These are phyloP conservation scores for Aphelenchoides bicaudatus DNA, from an alignment of 2,888 invertebrate genomes.

Conservation along the genomic window DNA sequence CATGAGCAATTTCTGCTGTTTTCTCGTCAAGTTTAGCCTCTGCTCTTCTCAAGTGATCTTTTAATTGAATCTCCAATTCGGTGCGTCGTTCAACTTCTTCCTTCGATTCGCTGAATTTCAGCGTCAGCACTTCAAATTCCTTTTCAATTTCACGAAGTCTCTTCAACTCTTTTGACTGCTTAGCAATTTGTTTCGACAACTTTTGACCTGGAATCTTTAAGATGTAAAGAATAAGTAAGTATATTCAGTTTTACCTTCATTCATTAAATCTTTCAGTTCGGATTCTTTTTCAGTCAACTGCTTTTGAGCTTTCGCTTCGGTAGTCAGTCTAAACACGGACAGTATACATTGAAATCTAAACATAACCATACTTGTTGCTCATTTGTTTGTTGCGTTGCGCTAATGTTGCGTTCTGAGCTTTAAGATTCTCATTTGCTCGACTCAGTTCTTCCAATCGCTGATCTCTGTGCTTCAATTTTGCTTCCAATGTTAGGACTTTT, in stretches of 20 bases:
- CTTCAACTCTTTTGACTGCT: constrained; percentile 41
- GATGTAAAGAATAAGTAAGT: too few species aligned
- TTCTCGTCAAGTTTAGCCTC: too few species aligned
- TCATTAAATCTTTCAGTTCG: constrained; percentile 43
- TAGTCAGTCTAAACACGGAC: constrained; percentile 22
- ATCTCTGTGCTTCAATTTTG: constrained; percentile 37
- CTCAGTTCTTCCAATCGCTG: constrained; percentile 42
- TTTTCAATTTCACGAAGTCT: constrained; percentile 15
- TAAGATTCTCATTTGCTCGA: constrained; percentile 33
- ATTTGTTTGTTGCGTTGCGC: constrained; percentile 40
- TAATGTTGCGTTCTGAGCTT: constrained; percentile 34
- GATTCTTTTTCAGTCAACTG: constrained; percentile 42
- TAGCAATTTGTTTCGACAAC: constrained; percentile 41
- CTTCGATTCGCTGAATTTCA: constrained; percentile 3
- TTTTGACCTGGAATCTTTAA: constrained; percentile 33
- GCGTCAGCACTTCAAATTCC: background rate
- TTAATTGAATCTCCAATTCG: constrained; percentile 9
- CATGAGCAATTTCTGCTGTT: background rate
- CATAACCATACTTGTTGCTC: constrained; percentile 22
- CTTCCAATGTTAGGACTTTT: constrained; percentile 27
- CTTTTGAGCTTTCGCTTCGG: constrained; percentile 39
- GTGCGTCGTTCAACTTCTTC: constrained; percentile 3
- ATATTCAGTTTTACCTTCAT: constrained; percentile 45
- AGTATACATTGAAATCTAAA: constrained; percentile 1
- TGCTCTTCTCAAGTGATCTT: too few species aligned